Evolutionary conservation across 2,797 vertebrate genomes (phyloP).

Genomic region (Eulemur rubriventer): DNA sequence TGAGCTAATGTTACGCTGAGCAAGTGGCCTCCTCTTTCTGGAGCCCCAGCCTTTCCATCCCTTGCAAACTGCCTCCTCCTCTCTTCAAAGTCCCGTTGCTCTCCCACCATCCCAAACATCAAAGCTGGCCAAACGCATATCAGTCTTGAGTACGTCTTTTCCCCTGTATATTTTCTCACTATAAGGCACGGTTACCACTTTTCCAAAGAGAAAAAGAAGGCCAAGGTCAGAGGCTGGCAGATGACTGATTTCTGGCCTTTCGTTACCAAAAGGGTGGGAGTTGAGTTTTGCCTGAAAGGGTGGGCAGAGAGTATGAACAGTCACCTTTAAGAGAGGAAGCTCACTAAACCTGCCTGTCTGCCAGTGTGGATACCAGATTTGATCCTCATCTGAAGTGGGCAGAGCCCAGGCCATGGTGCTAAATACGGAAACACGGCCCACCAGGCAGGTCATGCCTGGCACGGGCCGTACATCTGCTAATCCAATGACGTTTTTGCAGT

Average conservation of each 20-base stretch:
- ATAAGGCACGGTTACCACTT: not conserved
- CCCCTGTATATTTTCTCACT: too few relatives aligned
- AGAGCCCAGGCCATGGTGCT: too few relatives aligned
- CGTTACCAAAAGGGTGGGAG: not conserved
- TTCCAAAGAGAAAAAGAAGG: not conserved
- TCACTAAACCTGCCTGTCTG: not conserved
- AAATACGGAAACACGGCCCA: accelerated
- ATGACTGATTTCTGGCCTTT: not conserved
- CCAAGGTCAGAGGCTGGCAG: not conserved
- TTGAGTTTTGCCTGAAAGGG: not conserved
- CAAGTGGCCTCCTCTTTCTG: not conserved
- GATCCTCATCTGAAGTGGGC: not conserved
- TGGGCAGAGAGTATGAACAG: not conserved
- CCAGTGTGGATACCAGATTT: not conserved
- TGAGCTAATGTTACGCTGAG: accelerated
- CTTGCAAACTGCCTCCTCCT: not conserved
- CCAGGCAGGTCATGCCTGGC: accelerated
- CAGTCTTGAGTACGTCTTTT: not conserved
- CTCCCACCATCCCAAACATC: not conserved
- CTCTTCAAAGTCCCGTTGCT: too few relatives aligned
- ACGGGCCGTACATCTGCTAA: not conserved
- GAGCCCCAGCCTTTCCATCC: not conserved
- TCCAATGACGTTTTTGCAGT: not conserved
- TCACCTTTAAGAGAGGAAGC: not conserved
- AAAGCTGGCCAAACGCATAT: not conserved